Evolutionary conservation across 2,113 vertebrate species (phyloP), one percentile per base, ranked within the genome.

Genomic region (Festucalex cinctus): DNA sequence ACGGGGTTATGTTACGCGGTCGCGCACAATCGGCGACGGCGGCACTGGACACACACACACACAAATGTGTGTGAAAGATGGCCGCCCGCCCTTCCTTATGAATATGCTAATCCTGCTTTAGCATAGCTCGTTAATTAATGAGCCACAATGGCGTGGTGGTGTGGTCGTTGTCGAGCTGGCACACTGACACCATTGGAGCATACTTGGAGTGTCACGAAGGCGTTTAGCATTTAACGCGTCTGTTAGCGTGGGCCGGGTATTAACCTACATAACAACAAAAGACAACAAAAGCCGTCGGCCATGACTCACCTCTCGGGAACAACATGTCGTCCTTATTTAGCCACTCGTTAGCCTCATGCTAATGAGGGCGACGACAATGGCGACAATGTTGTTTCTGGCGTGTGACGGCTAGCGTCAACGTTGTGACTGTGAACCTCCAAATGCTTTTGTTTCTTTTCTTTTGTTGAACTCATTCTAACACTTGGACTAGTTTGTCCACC

Each of bases 71-170:
- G 83, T 86, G 83, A 91, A 91, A 91, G 86, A 90, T 91, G 89
- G 87, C 85, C 66, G 71, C 69, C 84, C 51, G 4, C 0, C n/a
- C 9, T 13, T 12, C 54, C 90, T 92, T 88, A 92, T 92, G 91
- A 92, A 92, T 92, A 92, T 92, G 91, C 81, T 92, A 91, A 93
- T 92, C 86, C 83, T 56, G 74, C 80, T 89, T 91, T 89, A 89
- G 85, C 81, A 85, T 80, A 64, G 58, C 89, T 91, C 86, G 84
- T 91, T 93, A 92, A 91, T 92, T 91, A 91, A 91, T 88, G 81
- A 79, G 65, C 66, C 77, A 90, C 89, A 91, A 90, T 91, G 83
- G 83, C 60, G 37, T 63, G 19, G 35, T 13, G 16, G 28, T 36
- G 16, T 36, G 19, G 51, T 1, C 17, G 13, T 10, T 5, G 26